A percentile compares a stretch with the other conserved stretches of the same genome.
These are phyloP conservation scores for Flexamia atlantica DNA, from an alignment of 2,888 invertebrate genomes.

Conservation along the genomic window DNA sequence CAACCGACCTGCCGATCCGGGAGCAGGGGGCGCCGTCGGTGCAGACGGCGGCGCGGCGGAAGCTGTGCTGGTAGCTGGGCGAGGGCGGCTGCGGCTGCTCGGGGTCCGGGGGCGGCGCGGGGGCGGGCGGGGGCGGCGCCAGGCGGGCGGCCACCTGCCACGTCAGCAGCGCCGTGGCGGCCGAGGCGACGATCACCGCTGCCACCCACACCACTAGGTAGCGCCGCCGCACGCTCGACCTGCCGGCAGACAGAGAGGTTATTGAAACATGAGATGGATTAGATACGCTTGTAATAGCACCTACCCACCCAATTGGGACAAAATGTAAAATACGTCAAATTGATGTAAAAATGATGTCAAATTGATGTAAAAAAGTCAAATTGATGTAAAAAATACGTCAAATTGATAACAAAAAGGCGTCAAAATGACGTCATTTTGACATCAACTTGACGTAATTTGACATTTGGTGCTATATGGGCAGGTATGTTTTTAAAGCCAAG, in stretches of 20 bases:
- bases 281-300: too few species aligned
- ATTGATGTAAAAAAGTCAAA: too few species aligned
- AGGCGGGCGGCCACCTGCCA: constrained; percentile 33
- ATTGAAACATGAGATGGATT: too few species aligned
- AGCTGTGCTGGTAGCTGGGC: constrained; percentile 81
- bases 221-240: constrained; percentile 13
- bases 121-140: background rate
- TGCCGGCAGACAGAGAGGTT: background rate
- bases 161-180: constrained; percentile 27
- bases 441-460: too few species aligned
- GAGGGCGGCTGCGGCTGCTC: constrained; percentile 81
- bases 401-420: too few species aligned
- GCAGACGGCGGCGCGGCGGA: constrained; percentile 85
- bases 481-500: too few species aligned
- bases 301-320: too few species aligned
- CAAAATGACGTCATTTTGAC: too few species aligned
- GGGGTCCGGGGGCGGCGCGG: constrained; percentile 81
- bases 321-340: too few species aligned
- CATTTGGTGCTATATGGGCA: too few species aligned
- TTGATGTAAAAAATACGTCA: too few species aligned
- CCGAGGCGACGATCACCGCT: constrained; percentile 13
- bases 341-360: too few species aligned
- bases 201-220: constrained; percentile 25
- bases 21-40: constrained; percentile 88
- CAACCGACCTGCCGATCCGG: constrained; percentile 85